Evolutionary conservation across 2,797 vertebrate genomes (phyloP), one percentile per base, ranked within the genome.

Genomic region (Catostomus latipinnis): DNA sequence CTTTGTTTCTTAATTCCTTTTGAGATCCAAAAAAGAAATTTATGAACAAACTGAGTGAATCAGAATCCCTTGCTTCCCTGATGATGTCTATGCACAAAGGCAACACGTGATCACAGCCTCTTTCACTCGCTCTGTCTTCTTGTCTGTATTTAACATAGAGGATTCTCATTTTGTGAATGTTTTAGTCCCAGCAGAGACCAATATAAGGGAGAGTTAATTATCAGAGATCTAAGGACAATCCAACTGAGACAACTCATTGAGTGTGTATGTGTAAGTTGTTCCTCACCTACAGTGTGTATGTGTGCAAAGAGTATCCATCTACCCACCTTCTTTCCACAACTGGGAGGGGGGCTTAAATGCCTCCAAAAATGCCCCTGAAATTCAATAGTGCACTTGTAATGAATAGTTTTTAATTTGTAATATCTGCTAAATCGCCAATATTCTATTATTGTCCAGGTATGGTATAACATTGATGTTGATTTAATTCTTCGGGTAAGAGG

Each of bases 201-300:
- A 46, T 66, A 14, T 77, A 83, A 43, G 34, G 57, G 62, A 80
- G 57, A 79, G 80, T 83, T 83, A 82, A 83, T 83, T 86, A 83
- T 83, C 60, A 85, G 65, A 85, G 72, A 65, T 76, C 53, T 45
- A 48, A 69, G 76, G 53, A 60, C 81, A 73, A 68, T 45, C 46
- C 16, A 75, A 71, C 72, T 57, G 62, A 80, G 78, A 65, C 46
- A 65, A 45, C 45, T 46, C 18, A 52, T 7, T 16, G 14, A 10
- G 34, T 16, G n/a, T 76, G 74, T 22, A 1, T 53, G 13, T 71
- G 61, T 57, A 12, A 14, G 8, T 12, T 71, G 57, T 22, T 63
- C n/a, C 4, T 14, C 6, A 46, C 13, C 62, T 65, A 7, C 13
- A 48, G 49, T 22, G 16, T 34, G 49, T 71, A 13, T 54, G 50